Evolutionary conservation across 1,140 invertebrate species (phyloP).

Genomic region (Drosophila serrata): DNA sequence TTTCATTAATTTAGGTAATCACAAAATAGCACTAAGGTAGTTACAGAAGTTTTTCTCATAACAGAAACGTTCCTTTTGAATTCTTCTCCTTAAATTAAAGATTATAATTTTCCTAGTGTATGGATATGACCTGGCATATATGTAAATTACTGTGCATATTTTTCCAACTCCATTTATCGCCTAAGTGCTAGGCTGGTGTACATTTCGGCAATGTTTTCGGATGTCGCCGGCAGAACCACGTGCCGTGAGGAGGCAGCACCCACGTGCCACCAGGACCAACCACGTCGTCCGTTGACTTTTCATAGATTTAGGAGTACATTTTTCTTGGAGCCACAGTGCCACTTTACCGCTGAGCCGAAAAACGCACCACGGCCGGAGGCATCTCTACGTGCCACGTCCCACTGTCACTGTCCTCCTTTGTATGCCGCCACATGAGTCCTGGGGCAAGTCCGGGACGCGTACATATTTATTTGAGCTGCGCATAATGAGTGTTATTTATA

Average conservation of each 20-base stretch:
- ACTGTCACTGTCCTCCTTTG: constrained; percentile 44
- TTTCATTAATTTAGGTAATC: background rate
- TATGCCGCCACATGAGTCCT: constrained; percentile 57
- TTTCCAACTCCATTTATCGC: constrained; percentile 12
- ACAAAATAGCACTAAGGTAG: background rate
- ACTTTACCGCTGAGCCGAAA: constrained; percentile 31
- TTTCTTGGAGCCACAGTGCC: constrained; percentile 54
- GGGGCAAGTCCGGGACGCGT: background rate
- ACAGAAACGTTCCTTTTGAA: background rate
- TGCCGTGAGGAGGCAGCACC: constrained; percentile 47
- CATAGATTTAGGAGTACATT: constrained; percentile 81
- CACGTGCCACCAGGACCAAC: constrained; percentile 53
- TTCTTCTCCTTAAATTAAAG: background rate
- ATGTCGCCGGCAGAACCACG: constrained; percentile 53
- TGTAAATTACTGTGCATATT: constrained; percentile 41
- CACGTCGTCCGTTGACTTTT: constrained; percentile 75
- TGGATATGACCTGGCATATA: constrained; percentile 1
- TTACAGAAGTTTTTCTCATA: background rate
- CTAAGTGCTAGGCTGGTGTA: constrained; percentile 42
- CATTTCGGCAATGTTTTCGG: constrained; percentile 27
- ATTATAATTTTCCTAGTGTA: background rate
- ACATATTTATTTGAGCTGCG: constrained; percentile 67
- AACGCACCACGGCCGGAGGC: constrained; percentile 12
- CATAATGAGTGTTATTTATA: constrained; percentile 77
- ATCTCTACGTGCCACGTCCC: constrained; percentile 59